These are phyloP conservation scores for Herminia tarsipennalis DNA, from an alignment of 2,888 invertebrate genomes.

Conservation along the genomic window DNA sequence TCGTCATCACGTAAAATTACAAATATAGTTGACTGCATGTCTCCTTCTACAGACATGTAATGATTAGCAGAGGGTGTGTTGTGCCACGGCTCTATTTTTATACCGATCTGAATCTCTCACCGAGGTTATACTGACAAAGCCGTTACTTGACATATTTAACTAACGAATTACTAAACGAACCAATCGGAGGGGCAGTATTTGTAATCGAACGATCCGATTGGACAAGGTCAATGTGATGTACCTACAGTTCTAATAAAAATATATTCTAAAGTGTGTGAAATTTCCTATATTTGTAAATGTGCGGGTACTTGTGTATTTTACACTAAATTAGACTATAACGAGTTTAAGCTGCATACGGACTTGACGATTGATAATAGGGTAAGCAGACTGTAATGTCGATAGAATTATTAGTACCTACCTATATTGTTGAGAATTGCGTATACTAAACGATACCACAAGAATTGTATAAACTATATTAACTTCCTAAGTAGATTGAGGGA, in stretches of 20 bases:
- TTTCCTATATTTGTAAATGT: conserved; percentile 26
- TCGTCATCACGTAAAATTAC: neutral
- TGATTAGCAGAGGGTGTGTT: conserved; percentile 60
- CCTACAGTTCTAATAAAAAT: conserved; percentile 23
- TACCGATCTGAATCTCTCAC: conserved; percentile 65
- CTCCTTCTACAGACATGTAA: conserved; percentile 15
- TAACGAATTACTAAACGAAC: conserved; percentile 13
- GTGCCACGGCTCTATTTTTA: conserved; percentile 73
- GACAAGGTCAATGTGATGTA: conserved; percentile 17
- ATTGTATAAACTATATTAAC: neutral
- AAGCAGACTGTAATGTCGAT: conserved; percentile 1
- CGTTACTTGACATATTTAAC: conserved; percentile 38
- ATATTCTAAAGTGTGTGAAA: conserved; percentile 30
- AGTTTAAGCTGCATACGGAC: neutral
- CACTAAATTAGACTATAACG: neutral
- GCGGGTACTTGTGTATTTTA: conserved; percentile 5
- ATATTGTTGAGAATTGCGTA: conserved; percentile 4
- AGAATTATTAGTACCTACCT: neutral
- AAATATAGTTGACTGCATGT: neutral
- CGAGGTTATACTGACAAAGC: conserved; percentile 43
- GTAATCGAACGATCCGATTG: conserved; percentile 19
- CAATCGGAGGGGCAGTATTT: conserved; percentile 12
- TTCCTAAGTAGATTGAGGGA: neutral
- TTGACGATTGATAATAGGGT: conserved; percentile 6
- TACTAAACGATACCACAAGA: neutral